Percentiles rank a stretch among this genome's conserved stretches.
Conservation (phyloP, 2,113 vertebrate species). For the Agapornis roseicollis region DNA sequence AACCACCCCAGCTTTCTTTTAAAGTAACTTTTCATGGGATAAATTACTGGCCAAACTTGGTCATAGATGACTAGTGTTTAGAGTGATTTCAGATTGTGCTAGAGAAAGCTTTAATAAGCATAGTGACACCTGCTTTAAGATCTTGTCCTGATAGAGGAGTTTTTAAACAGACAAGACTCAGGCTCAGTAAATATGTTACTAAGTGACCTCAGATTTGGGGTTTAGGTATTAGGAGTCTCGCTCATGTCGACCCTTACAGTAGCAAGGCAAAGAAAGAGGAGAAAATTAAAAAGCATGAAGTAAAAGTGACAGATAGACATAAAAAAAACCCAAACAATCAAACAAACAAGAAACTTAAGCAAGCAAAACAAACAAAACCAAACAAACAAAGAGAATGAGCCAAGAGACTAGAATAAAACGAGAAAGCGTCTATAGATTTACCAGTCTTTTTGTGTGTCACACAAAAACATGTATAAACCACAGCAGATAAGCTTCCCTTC, state of each 20-base stretch:
- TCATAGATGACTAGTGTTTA: neutral
- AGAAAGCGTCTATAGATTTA: neutral
- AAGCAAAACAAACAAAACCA: neutral
- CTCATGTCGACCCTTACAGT: neutral
- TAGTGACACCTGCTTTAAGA: neutral
- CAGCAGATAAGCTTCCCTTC: neutral
- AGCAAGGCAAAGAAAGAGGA: neutral
- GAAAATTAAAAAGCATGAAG: neutral
- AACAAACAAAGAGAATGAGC: neutral
- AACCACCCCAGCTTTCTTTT: neutral
- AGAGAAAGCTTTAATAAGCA: neutral
- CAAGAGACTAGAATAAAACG: neutral
- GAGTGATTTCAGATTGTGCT: neutral
- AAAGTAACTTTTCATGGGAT: neutral
- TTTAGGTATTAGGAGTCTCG: neutral
- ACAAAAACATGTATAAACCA: neutral
- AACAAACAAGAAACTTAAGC: neutral
- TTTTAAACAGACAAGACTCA: neutral
- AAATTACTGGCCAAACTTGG: neutral
- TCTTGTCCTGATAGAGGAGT: neutral
- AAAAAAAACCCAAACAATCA: neutral
- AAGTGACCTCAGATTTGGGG: neutral
- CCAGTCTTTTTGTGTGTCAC: neutral
- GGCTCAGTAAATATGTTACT: neutral
- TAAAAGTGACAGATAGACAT: neutral